Evolutionary conservation across 92 coral and sea anemone species (phyloP).

Genomic region (Porites divaricata): DNA sequence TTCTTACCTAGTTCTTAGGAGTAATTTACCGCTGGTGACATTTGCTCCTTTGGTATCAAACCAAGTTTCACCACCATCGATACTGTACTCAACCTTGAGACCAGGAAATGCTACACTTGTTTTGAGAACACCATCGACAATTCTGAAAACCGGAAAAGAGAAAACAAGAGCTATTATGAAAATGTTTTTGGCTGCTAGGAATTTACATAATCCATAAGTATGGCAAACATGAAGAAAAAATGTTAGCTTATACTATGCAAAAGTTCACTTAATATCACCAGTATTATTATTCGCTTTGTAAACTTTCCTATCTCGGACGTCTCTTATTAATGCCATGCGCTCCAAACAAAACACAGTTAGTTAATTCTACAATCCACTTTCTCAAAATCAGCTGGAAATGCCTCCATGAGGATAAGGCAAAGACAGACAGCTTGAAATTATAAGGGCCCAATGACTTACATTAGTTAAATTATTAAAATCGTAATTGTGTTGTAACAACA

Average conservation of each 20-base stretch:
- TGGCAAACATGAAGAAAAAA: slow-evolving; percentile 8
- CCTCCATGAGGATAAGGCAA: too few species aligned
- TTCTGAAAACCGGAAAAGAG: slow-evolving; percentile 4
- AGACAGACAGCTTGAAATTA: too few species aligned
- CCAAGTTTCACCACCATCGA: slow-evolving; percentile 56
- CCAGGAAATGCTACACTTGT: slow-evolving; percentile 72
- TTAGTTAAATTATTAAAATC: too few species aligned
- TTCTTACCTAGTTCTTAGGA: slow-evolving; percentile 53
- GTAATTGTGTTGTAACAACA: neutral
- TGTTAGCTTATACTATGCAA: too few species aligned
- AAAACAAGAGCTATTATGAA: neutral
- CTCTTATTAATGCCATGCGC: too few species aligned
- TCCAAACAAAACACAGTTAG: too few species aligned
- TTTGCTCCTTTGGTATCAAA: slow-evolving; percentile 45
- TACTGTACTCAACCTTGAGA: slow-evolving; percentile 57
- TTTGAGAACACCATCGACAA: slow-evolving; percentile 40
- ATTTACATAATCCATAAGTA: neutral
- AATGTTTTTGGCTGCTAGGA: neutral
- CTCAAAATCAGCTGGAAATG: too few species aligned
- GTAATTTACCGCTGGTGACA: slow-evolving; percentile 26
- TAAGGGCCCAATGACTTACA: too few species aligned
- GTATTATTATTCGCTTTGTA: too few species aligned
- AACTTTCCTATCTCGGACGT: too few species aligned
- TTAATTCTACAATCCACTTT: too few species aligned
- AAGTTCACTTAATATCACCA: too few species aligned